phyloP scores from a whole-genome alignment of 1,140 invertebrate species.

The Zeugodacus cucurbitae region DNA sequence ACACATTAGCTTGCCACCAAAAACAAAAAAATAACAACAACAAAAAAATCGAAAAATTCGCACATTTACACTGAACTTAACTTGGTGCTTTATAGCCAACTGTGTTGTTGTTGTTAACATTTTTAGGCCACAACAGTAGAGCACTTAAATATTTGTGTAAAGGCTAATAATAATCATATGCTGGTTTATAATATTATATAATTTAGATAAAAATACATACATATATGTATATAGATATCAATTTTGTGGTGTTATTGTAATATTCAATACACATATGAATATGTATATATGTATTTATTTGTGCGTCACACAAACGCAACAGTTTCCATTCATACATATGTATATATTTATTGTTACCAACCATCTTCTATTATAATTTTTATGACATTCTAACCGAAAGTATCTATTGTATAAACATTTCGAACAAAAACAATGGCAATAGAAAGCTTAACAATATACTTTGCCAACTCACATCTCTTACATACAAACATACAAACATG shows the following conservation, averaged over 20 bases:
- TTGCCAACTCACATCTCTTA: not conserved
- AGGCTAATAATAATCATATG: not conserved
- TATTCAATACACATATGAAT: too few species aligned
- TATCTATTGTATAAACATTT: not conserved
- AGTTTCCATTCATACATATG: not conserved
- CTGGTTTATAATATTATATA: not conserved
- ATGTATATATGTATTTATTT: not conserved
- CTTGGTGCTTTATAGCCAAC: not conserved
- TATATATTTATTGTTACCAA: too few species aligned
- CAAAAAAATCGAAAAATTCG: not conserved
- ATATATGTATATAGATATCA: not conserved
- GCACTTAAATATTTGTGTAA: not conserved
- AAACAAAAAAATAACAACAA: not conserved
- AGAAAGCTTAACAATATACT: not conserved
- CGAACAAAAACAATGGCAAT: not conserved
- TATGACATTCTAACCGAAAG: not conserved
- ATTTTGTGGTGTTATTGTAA: too few species aligned
- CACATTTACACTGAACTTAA: not conserved
- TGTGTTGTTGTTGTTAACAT: not conserved
- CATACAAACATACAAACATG: not conserved
- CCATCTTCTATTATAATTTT: not conserved
- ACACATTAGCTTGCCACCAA: not conserved
- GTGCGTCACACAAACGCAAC: not conserved
- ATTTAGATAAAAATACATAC: not conserved
- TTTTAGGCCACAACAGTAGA: not conserved